Percentiles rank a stretch among this genome's conserved stretches.
These are phyloP conservation scores for Heliconius charithonia DNA, from an alignment of 2,888 invertebrate genomes.

Conservation along the genomic window DNA sequence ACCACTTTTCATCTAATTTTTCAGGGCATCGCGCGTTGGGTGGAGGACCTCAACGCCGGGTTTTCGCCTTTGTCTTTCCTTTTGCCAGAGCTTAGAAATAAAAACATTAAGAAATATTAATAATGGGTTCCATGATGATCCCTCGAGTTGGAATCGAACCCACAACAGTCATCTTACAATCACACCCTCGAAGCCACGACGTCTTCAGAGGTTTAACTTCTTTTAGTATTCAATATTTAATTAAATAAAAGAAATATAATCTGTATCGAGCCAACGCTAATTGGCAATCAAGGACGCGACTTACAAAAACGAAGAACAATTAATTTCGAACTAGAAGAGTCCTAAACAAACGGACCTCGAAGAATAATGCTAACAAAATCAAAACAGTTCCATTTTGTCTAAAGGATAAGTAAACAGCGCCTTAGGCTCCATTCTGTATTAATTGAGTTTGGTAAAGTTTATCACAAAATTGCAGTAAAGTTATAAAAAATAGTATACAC, in stretches of 20 bases:
- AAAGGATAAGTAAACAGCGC: constrained; percentile 22
- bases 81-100: no score
- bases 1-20: no score
- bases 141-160: no score
- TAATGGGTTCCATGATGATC: no score
- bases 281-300: constrained; percentile 60
- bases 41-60: no score
- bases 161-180: no score
- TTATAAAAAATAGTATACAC: constrained; percentile 4
- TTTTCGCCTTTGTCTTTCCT: no score
- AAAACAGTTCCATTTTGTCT: constrained; percentile 19
- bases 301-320: constrained; percentile 34
- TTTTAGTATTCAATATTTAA: constrained; percentile 1
- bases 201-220: not conserved
- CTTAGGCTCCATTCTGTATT: constrained; percentile 14
- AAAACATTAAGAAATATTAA: no score
- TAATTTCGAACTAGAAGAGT: constrained; percentile 34
- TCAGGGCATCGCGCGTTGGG: no score
- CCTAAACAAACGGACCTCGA: constrained; percentile 37
- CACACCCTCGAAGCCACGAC: no score
- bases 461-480: not conserved
- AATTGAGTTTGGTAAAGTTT: constrained; percentile 5
- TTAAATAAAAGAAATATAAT: constrained; percentile 20
- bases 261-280: constrained; percentile 55
- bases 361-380: constrained; percentile 25